Evolutionary conservation across 2,797 vertebrate species (phyloP), one percentile per base, ranked within the genome.

Genomic region (Onychomys torridus): DNA sequence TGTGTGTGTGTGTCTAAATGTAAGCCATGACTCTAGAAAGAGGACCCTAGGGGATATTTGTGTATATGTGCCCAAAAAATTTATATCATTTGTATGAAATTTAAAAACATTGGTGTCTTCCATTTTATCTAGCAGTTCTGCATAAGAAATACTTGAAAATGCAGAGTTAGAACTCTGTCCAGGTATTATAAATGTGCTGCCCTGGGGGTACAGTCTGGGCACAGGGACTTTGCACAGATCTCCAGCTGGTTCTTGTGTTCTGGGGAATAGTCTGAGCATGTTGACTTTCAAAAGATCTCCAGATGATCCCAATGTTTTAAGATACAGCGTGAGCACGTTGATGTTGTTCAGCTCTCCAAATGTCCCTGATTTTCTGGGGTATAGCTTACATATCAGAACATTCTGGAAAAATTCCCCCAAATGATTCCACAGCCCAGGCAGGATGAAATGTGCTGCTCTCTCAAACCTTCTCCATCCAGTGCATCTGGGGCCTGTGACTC

Each of bases 401-500:
- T 84, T 87, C 32, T 63, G 59, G 87, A 78, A 94, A 57, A 79
- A 11, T 11, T 94, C 23, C 32, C 7, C 9, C 46, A 17, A 92
- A 52, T 57, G 46, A 81, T 77, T 95, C 79, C 57, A 77, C 46
- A n/a, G 11, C 32, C 10, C 14, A 93, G 55, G 5, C 3, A 5
- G 27, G 86, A 83, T 40, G 65, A 92, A 92, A 11, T 85, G 85
- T 46, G 32, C 32, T 61, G 59, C 59, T 85, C 83, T 93, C 55
- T 93, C 87, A 83, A 82, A 49, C 49, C 14, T 46, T 91, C 49
- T 89, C 49, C 83, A 79, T 76, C 57, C 77, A 76, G 61, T 5
- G 21, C 69, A 93, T 85, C 52, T 77, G 79, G n/a, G 88, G 34
- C 88, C 84, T 81, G 46, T 81, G 61, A 91, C 84, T 97, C 78